Evolutionary conservation across 2,797 vertebrate species (phyloP).

Genomic region (Rhabdomys pumilio): DNA sequence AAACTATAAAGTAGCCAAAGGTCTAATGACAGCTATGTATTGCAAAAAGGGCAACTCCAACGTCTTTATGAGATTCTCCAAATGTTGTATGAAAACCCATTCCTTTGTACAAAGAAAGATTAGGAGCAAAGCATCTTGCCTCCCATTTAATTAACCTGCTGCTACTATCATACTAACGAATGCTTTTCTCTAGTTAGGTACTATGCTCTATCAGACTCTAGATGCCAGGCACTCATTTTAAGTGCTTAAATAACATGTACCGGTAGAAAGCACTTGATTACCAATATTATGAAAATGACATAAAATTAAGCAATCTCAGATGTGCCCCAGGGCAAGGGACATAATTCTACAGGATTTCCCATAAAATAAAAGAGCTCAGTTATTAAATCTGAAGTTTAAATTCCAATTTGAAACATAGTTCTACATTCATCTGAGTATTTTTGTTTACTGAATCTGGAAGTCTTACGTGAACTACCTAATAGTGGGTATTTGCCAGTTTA

Average conservation of each 20-base stretch:
- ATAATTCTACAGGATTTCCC: not conserved
- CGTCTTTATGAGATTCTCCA: slow-evolving; percentile 28
- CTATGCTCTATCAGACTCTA: not conserved
- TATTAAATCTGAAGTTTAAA: slow-evolving; percentile 53
- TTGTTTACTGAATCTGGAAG: slow-evolving; percentile 13
- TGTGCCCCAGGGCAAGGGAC: not conserved
- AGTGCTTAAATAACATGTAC: not conserved
- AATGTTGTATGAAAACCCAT: slow-evolving; percentile 67
- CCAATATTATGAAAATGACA: slow-evolving; percentile 21
- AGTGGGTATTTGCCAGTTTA: slow-evolving; percentile 72
- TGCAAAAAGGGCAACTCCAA: slow-evolving; percentile 43
- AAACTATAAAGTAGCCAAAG: slow-evolving; percentile 34
- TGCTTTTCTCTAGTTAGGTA: slow-evolving; percentile 63
- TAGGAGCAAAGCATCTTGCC: slow-evolving; percentile 43
- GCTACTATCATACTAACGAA: not conserved
- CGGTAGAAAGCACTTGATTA: not conserved
- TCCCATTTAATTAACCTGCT: slow-evolving; percentile 56
- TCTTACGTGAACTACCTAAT: accelerated
- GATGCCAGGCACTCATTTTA: slow-evolving; percentile 55
- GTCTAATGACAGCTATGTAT: not conserved
- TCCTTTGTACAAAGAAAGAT: slow-evolving; percentile 62
- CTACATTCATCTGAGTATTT: slow-evolving; percentile 34
- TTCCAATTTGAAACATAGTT: slow-evolving; percentile 8
- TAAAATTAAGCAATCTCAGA: slow-evolving; percentile 36
- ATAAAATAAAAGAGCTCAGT: slow-evolving; percentile 30